Evolutionary conservation across 2,797 vertebrate genomes (phyloP).

Genomic region (Percopsis omiscomaycus): DNA sequence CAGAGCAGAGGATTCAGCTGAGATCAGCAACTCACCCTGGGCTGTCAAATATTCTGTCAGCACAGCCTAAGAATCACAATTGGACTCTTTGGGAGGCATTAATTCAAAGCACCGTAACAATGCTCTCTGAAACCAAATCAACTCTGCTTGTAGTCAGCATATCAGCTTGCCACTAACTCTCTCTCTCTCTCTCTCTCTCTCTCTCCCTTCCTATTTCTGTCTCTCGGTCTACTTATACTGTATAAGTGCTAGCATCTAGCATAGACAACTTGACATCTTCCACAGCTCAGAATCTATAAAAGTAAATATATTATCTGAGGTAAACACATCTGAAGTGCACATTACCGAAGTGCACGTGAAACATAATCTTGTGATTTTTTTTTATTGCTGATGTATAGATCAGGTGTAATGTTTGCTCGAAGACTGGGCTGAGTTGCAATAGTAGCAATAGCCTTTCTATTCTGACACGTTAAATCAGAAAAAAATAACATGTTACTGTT

Average conservation of each 20-base stretch:
- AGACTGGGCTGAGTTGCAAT: background rate
- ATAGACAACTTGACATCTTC: constrained; percentile 1
- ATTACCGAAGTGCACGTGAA: background rate
- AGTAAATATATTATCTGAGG: background rate
- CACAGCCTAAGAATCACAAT: constrained; percentile 76
- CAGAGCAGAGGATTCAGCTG: constrained; percentile 71
- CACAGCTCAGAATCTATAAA: constrained; percentile 15
- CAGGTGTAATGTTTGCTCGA: background rate
- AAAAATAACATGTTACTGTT: no score
- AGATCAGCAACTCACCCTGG: constrained; percentile 75
- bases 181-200: constrained; percentile 42
- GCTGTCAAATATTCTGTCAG: constrained; percentile 77
- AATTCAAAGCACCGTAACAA: constrained; percentile 77
- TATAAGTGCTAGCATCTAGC: background rate
- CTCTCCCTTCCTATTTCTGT: constrained; percentile 6
- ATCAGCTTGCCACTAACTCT: constrained; percentile 61
- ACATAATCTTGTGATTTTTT: background rate
- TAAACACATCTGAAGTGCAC: background rate
- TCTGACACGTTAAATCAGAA: background rate
- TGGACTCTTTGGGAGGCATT: constrained; percentile 77
- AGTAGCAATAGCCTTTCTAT: background rate
- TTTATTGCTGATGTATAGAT: background rate
- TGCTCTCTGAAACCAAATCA: constrained; percentile 78
- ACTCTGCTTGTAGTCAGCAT: constrained; percentile 74
- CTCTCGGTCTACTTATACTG: background rate